A percentile compares a stretch with the other conserved stretches of the same genome.
Conservation (phyloP, 2,888 invertebrate species). For the Chesias legatella region DNA sequence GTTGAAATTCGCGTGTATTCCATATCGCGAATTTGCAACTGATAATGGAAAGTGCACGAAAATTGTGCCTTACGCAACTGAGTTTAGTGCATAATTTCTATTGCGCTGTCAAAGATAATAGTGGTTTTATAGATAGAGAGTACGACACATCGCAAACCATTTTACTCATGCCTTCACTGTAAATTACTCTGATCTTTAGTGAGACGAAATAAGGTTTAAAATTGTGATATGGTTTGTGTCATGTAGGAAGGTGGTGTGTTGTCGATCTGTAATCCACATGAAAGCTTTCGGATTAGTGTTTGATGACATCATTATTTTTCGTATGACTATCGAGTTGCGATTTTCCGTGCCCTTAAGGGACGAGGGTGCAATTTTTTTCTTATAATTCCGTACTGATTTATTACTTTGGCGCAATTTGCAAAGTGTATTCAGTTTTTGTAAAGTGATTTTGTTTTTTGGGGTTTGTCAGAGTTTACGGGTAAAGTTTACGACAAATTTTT, state of each 20-base stretch:
- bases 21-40: neutral
- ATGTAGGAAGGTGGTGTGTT: conserved; percentile 23
- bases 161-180: conserved; percentile 8
- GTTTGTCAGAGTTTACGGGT: neutral
- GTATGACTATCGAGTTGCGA: conserved; percentile 74
- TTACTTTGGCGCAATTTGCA: conserved; percentile 49
- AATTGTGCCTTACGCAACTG: conserved; percentile 9
- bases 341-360: conserved; percentile 58
- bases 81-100: conserved; percentile 32
- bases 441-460: conserved; percentile 11
- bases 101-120: conserved; percentile 35
- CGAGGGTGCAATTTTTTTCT: conserved; percentile 44
- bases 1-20: conserved; percentile 11
- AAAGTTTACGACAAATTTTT: conserved; percentile 9
- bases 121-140: conserved; percentile 46
- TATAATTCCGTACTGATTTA: conserved; percentile 59
- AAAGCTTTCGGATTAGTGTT: conserved; percentile 80
- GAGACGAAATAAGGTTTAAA: conserved; percentile 32
- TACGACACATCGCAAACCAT: conserved; percentile 30
- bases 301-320: conserved; percentile 80
- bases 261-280: conserved; percentile 71
- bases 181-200: conserved; percentile 8
- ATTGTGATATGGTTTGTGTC: conserved; percentile 14
- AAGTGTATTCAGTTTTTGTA: conserved; percentile 24
- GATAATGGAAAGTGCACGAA: neutral